Conservation (phyloP, 2,888 invertebrate species). For the Leptopilina myrica region DNA sequence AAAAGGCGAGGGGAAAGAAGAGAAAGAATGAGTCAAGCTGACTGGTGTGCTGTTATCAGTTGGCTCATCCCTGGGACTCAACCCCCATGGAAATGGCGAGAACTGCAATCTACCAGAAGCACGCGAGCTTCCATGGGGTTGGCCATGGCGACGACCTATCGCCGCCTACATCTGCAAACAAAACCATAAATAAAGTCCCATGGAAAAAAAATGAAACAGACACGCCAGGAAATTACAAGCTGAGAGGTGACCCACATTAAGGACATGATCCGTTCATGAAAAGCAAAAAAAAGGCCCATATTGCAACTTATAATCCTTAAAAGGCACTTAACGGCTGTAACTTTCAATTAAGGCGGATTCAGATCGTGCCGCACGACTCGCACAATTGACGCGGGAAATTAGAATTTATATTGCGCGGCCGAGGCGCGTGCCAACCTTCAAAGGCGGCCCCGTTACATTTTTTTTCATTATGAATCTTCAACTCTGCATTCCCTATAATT, state of each 20-base stretch:
- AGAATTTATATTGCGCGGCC: conserved; percentile 37
- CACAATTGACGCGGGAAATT: conserved; percentile 35
- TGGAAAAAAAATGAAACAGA: not conserved
- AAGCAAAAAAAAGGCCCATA: not conserved
- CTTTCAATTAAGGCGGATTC: conserved; percentile 35
- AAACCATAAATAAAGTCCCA: conserved; percentile 66
- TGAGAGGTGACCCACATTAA: conserved; percentile 8
- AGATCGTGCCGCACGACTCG: conserved; percentile 39
- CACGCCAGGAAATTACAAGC: conserved; percentile 18
- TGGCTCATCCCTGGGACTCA: conserved; percentile 11
- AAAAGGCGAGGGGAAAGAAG: not conserved
- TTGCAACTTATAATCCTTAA: conserved; percentile 32
- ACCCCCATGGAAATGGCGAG: conserved; percentile 14
- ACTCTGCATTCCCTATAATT: conserved; percentile 25
- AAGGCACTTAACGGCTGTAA: conserved; percentile 35
- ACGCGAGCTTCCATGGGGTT: conserved; percentile 35
- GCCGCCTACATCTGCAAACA: conserved; percentile 61
- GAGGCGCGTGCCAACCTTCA: conserved; percentile 39
- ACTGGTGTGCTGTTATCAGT: conserved; percentile 34
- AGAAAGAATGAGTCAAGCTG: conserved; percentile 30
- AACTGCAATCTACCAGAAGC: conserved; percentile 39
- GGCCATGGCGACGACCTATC: conserved; percentile 62
- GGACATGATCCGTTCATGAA: no score
- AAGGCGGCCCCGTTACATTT: conserved; percentile 28
- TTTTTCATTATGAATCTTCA: not conserved